Evolutionary conservation across 2,113 vertebrate species (phyloP).

Genomic region (Struthidea cinerea): DNA sequence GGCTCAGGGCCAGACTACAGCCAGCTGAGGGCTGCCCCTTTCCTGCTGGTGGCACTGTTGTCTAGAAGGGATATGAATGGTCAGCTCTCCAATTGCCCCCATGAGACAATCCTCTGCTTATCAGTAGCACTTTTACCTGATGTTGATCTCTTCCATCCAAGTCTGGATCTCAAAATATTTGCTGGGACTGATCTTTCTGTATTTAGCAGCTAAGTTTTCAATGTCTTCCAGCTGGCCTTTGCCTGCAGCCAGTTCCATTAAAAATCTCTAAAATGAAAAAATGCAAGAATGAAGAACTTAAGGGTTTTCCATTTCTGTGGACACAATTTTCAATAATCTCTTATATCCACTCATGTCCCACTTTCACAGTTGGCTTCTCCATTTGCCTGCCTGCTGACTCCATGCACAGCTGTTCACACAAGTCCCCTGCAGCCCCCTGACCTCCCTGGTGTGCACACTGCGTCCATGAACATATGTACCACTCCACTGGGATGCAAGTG

Average conservation of each 20-base stretch:
- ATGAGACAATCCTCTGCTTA: background rate
- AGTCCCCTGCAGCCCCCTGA: background rate
- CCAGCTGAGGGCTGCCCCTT: background rate
- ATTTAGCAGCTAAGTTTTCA: slow-evolving; percentile 68
- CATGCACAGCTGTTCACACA: accelerated
- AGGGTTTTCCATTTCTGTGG: background rate
- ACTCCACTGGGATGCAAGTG: background rate
- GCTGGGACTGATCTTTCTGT: slow-evolving; percentile 72
- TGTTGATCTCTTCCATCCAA: slow-evolving; percentile 63
- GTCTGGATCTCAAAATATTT: slow-evolving; percentile 70
- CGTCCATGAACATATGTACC: accelerated
- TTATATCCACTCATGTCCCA: background rate
- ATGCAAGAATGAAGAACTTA: background rate
- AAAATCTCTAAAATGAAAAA: slow-evolving; percentile 74
- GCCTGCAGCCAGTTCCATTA: slow-evolving; percentile 80
- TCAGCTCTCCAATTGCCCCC: background rate
- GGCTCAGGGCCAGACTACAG: background rate
- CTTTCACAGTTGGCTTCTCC: background rate
- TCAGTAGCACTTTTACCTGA: slow-evolving; percentile 68
- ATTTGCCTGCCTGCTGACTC: background rate
- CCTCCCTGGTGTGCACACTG: no score
- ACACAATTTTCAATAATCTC: background rate
- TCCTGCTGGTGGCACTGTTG: background rate
- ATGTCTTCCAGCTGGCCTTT: slow-evolving; percentile 78
- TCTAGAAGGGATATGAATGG: background rate